These are phyloP conservation scores for Synergus gifuensis DNA, from an alignment of 2,888 invertebrate genomes.

Conservation along the genomic window DNA sequence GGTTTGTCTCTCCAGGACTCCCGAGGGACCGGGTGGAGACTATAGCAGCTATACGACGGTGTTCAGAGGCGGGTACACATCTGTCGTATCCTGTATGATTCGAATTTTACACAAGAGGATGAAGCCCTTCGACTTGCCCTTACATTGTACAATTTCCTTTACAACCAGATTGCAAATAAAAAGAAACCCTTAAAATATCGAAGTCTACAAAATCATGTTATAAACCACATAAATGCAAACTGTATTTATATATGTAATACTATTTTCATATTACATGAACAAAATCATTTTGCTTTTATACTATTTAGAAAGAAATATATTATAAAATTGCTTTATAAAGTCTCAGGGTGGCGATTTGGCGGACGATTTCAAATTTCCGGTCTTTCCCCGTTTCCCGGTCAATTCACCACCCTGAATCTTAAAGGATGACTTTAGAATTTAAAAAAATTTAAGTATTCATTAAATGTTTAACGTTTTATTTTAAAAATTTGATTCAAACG, in stretches of 20 bases:
- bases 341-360: too few relatives aligned
- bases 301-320: too few relatives aligned
- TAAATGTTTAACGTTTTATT: neutral
- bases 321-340: too few relatives aligned
- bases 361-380: too few relatives aligned
- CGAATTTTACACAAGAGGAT: slow-evolving; percentile 63
- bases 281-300: too few relatives aligned
- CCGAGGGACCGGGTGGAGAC: slow-evolving; percentile 63
- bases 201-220: neutral
- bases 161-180: slow-evolving; percentile 40
- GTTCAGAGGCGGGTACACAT: slow-evolving; percentile 65
- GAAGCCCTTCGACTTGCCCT: slow-evolving; percentile 59
- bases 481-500: neutral
- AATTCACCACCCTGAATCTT: too few relatives aligned
- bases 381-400: too few relatives aligned
- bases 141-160: slow-evolving; percentile 55
- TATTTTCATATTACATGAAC: too few relatives aligned
- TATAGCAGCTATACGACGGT: slow-evolving; percentile 50
- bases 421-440: too few relatives aligned
- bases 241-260: neutral
- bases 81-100: slow-evolving; percentile 59
- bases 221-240: neutral
- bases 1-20: slow-evolving; percentile 73
- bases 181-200: neutral
- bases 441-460: neutral